Conservation (phyloP, 2,113 vertebrate species). For the Thalassarche chlororhynchos region DNA sequence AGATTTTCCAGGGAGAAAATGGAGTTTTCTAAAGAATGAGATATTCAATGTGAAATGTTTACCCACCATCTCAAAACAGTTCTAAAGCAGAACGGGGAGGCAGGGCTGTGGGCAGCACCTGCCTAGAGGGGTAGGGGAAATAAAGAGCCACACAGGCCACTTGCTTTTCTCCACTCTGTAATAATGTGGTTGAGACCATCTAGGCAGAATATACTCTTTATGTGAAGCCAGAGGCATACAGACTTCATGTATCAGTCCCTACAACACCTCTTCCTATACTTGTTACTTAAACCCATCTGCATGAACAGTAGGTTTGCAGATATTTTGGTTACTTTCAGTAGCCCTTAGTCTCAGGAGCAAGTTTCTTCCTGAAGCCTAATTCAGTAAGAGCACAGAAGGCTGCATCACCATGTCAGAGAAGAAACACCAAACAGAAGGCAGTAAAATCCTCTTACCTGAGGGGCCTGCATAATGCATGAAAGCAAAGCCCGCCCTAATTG, state of each 20-base stretch:
- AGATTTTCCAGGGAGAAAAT: neutral
- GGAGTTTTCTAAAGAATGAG: neutral
- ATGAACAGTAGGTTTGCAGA: neutral
- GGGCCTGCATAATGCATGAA: neutral
- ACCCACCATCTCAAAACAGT: neutral
- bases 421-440: neutral
- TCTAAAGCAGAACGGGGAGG: neutral
- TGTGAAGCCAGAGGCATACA: neutral
- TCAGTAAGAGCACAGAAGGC: neutral
- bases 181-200: neutral
- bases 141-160: neutral
- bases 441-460: neutral
- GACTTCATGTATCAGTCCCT: neutral
- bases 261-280: neutral
- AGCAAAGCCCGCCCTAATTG: neutral
- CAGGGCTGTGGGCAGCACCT: neutral
- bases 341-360: neutral
- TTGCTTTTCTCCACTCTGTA: neutral
- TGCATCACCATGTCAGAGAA: neutral
- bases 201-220: neutral
- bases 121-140: neutral
- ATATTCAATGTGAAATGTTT: neutral
- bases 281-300: neutral
- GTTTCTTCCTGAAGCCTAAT: neutral
- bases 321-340: neutral